Base-by-base conservation (phyloP, 2,113 vertebrate genomes). In the Phocoena phocoena region DNA sequence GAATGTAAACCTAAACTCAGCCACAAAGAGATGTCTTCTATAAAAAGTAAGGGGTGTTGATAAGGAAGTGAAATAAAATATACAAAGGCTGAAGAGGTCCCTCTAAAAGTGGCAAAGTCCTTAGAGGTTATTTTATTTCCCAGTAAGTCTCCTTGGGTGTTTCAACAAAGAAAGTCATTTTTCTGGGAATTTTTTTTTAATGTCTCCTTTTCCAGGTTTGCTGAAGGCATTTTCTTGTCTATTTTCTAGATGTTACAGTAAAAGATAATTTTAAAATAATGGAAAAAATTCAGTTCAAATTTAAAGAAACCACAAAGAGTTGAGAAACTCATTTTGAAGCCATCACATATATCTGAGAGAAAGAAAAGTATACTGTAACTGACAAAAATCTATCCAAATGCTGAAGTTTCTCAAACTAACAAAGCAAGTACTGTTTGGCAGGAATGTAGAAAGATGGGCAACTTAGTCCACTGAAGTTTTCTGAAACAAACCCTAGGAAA, bases 381-480 rank as follows among this genome's bases (percentile, higher is more conserved):
- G 50, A 93, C 6, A 85, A n/a, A 0, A 97, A 3, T 17, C 15
- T 74, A 85, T 86, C 44, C 18, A 36, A 71, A 38, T 76, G 68
- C 13, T 18, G 15, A 68, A 88, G 77, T 92, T 90, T 92, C 90
- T 95, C 38, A 65, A 21, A 67, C 87, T 90, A 96, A 97, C 96
- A 97, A 96, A 93, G 82, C 68, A 71, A 31, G 38, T 20, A 81
- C 90, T 96, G 94, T 97, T 85, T 38, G 41, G 44, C 74, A 94
- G 33, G 6, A 96, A 92, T 92, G 11, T 68, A 62, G 26, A 88
- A 80, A 95, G 96, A 88, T 7, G 1, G 84, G 81, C 85, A 93
- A 20, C 31, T 74, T 26, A 55, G 65, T 7, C 38, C 21, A 9
- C 5, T 55, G 31, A 79, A 11, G 41, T 81, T 74, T 94, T 71